phyloP scores from a whole-genome alignment of 2,797 vertebrate species.

The Lepus oiostolus region DNA sequence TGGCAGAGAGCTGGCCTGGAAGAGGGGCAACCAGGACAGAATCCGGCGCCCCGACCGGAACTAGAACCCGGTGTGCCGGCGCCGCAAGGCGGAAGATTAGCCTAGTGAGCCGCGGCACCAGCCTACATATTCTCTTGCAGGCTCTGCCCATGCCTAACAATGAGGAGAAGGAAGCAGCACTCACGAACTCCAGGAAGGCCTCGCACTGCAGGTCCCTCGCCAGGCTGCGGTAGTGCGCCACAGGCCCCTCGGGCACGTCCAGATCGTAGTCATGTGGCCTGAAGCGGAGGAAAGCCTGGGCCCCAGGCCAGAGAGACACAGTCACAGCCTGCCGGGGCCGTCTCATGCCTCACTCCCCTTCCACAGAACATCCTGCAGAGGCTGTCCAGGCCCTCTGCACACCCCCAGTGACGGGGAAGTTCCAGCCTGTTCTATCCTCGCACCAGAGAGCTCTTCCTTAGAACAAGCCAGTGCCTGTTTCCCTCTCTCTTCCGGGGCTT shows the following conservation, averaged over 20 bases:
- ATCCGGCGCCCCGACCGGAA: too few species aligned
- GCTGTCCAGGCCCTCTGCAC: neutral
- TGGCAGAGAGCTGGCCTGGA: too few species aligned
- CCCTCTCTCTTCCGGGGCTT: neutral
- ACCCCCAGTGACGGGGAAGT: neutral
- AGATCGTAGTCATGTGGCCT: slow-evolving; percentile 91
- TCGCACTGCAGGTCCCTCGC: slow-evolving; percentile 88
- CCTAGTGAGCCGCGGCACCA: too few species aligned
- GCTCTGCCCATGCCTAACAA: neutral
- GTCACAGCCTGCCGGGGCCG: neutral
- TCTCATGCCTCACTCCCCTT: neutral
- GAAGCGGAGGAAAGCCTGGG: slow-evolving; percentile 91
- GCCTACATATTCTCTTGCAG: neutral
- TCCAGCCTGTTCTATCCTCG: neutral
- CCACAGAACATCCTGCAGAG: neutral
- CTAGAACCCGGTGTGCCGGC: too few species aligned
- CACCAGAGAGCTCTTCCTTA: neutral
- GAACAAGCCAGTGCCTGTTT: neutral
- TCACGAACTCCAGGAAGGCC: slow-evolving; percentile 94
- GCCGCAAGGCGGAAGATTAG: too few species aligned
- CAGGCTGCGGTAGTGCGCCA: slow-evolving; percentile 91
- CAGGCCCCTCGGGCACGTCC: slow-evolving; percentile 89
- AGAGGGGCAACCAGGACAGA: too few species aligned
- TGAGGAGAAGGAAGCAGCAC: slow-evolving; percentile 81
- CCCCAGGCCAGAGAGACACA: neutral